A percentile compares a stretch with the other conserved stretches of the same genome.
phyloP scores from a whole-genome alignment of 2,888 invertebrate species.

The Frankliniella fusca region DNA sequence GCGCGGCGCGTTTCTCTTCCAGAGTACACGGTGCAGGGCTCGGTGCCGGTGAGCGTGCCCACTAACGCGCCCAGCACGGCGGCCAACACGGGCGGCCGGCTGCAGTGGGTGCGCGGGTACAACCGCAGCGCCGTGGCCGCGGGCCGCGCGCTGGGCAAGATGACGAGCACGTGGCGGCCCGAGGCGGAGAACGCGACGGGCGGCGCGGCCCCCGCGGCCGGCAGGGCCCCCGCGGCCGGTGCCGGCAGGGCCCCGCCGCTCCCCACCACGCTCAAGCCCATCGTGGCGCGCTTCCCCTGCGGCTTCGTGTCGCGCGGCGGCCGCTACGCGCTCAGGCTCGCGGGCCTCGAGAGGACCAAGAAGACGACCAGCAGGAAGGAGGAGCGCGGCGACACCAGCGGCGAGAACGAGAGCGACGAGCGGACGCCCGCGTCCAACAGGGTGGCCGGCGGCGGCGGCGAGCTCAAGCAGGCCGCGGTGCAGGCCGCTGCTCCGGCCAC shows the following conservation, averaged over 20 bases:
- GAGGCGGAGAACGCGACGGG: constrained; percentile 46
- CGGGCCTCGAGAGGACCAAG: constrained; percentile 28
- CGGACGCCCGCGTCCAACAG: neutral
- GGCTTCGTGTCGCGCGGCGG: constrained; percentile 72
- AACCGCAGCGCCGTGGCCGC: neutral
- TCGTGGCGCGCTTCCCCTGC: constrained; percentile 52
- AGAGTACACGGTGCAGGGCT: constrained; percentile 11
- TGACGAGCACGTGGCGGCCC: constrained; percentile 4
- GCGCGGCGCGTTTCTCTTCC: neutral
- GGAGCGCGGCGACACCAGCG: neutral
- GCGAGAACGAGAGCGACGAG: constrained; percentile 19
- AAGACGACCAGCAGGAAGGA: constrained; percentile 7
- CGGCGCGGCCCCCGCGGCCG: constrained; percentile 45
- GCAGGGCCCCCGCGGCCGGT: constrained; percentile 46
- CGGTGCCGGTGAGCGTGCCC: neutral
- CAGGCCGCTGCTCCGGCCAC: neutral
- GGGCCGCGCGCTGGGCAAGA: constrained; percentile 12
- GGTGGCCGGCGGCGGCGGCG: neutral
- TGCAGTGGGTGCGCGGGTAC: constrained; percentile 18
- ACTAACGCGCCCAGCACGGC: neutral
- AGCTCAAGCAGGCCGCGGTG: neutral
- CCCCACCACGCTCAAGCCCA: constrained; percentile 30
- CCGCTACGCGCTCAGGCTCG: constrained; percentile 55
- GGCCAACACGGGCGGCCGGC: constrained; percentile 14
- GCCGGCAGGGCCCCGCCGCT: constrained; percentile 40